Evolutionary conservation across 2,888 invertebrate genomes (phyloP), one percentile per base, ranked within the genome.

Genomic region (Unio pictorum): DNA sequence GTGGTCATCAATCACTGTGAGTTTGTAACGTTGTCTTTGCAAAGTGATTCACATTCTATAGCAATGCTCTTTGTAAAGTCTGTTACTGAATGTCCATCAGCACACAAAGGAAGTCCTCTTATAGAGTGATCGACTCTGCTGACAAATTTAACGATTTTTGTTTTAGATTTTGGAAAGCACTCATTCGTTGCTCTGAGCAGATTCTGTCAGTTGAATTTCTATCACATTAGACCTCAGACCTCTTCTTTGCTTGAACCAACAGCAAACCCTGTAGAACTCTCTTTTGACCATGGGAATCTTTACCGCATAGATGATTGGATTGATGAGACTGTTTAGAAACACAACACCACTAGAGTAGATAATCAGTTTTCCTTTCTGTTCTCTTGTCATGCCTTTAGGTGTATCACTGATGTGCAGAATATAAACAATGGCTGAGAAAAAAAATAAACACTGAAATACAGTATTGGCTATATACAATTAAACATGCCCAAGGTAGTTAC

Each of bases 221-320:
- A 45, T 15, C 15, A 45, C 45, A 45, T 45, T 45, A 11, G 45
- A 3, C 45, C 45, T 45, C 17, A 17, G 20, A 59, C 4, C 8
- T 23, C 26, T 26, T 59, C 26, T 59, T 45, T 45, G 8, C 45
- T 45, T 45, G 45, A 45, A 61, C 34, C 74, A 73, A 30, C 83
- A 73, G 58, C 80, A 80, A 5, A 79, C 59, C 15, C 64, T 62
- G 18, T 58, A 62, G 63, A 82, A 83, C 26, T 78, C 70, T 28
- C 34, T 64, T 23, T 78, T 74, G n/a, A 84, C 81, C 11, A 66
- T 64, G 4, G 68, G 68, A 23, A 84, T 79, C 63, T 83, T 82
- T 56, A 79, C 67, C 18, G 84, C 82, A 62, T 83, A 84, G 57
- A 84, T 76, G 15, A 83, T 74, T 28, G 83, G 84, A 71, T 82